A percentile compares a stretch with the other conserved stretches of the same genome.
phyloP scores from a whole-genome alignment of 2,113 vertebrate genomes.

The Phyllostomus hastatus region DNA sequence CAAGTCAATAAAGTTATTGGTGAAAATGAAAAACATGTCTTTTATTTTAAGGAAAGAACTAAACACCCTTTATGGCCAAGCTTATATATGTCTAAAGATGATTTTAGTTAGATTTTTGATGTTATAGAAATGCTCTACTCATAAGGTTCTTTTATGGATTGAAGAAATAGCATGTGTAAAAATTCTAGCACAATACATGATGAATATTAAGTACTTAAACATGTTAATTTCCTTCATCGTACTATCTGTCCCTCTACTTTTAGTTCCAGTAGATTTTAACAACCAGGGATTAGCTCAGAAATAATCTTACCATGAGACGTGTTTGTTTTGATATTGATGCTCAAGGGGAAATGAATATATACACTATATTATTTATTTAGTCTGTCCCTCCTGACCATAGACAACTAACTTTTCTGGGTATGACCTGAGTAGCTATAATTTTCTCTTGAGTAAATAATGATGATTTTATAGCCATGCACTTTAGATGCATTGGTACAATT shows the following conservation, averaged over 20 bases:
- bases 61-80: no score
- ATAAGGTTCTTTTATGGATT: background rate
- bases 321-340: background rate
- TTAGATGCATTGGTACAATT: background rate
- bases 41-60: no score
- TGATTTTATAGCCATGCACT: background rate
- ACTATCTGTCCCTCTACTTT: background rate
- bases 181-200: background rate
- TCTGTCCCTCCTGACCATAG: background rate
- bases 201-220: background rate
- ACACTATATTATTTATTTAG: background rate
- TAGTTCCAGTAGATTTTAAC: background rate
- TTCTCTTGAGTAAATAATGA: background rate
- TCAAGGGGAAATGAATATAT: background rate
- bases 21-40: no score
- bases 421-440: background rate
- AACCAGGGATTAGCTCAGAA: background rate
- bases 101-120: background rate
- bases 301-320: background rate
- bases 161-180: background rate
- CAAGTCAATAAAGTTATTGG: no score
- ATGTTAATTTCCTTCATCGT: background rate
- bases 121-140: background rate
- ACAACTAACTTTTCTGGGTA: background rate
- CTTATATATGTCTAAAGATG: background rate